These are phyloP conservation scores for Cricetomys ansorgei DNA, from an alignment of 2,113 vertebrate genomes.

Conservation along the genomic window DNA sequence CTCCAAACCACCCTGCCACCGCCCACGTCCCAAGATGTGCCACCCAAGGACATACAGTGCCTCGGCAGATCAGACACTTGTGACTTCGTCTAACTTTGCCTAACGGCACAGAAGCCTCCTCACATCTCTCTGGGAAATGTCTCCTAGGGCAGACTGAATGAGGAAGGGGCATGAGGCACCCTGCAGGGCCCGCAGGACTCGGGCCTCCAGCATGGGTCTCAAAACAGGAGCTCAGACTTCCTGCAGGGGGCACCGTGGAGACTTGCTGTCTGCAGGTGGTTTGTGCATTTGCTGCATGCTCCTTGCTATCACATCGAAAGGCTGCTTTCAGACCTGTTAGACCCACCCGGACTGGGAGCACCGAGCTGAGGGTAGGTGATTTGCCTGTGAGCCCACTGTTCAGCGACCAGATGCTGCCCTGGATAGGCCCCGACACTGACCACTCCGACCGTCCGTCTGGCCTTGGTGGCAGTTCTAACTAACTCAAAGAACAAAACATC, in stretches of 20 bases:
- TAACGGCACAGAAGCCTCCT: background rate
- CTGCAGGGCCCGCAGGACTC: too few species aligned
- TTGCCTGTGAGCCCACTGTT: background rate
- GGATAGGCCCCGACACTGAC: background rate
- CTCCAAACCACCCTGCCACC: background rate
- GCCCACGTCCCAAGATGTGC: background rate
- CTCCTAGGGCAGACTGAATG: background rate
- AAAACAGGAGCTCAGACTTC: background rate
- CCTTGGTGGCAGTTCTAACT: background rate
- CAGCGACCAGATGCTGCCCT: background rate
- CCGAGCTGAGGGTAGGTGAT: background rate
- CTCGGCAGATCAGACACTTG: background rate
- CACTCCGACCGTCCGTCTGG: background rate
- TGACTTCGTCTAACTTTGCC: background rate
- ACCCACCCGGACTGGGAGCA: background rate
- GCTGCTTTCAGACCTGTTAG: background rate
- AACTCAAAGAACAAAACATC: background rate
- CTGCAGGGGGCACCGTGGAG: background rate
- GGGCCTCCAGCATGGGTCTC: too few species aligned
- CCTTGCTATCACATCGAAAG: background rate
- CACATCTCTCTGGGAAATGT: background rate
- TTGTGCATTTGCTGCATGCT: background rate
- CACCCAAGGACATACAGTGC: background rate
- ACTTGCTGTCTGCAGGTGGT: background rate
- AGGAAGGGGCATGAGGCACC: background rate